phyloP scores from a whole-genome alignment of 2,888 invertebrate genomes.

The Thymelicus lineola region DNA sequence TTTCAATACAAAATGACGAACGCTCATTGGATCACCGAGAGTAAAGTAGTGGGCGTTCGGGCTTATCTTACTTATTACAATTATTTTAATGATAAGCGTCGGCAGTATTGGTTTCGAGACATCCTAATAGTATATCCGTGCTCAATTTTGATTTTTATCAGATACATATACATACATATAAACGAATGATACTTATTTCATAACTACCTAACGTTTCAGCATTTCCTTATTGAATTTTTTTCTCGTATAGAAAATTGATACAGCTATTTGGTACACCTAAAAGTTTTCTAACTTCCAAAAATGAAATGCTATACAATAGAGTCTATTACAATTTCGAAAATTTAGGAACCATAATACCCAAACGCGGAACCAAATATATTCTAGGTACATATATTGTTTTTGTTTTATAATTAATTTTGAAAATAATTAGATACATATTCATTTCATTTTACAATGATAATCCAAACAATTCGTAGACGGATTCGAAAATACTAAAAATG shows the following conservation, averaged over 20 bases:
- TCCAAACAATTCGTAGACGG: conserved; percentile 83
- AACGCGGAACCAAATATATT: conserved; percentile 81
- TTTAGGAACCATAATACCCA: conserved; percentile 86
- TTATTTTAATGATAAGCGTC: conserved; percentile 68
- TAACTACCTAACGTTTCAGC: conserved; percentile 78
- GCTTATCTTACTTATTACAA: conserved; percentile 67
- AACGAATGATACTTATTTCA: conserved; percentile 78
- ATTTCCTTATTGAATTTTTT: conserved; percentile 75
- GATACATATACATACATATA: conserved; percentile 52
- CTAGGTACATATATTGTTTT: conserved; percentile 74
- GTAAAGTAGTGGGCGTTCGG: conserved; percentile 57
- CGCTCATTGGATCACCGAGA: conserved; percentile 51
- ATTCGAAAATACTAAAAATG: conserved; percentile 77
- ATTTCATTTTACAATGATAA: conserved; percentile 72
- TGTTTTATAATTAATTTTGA: conserved; percentile 80
- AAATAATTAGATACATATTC: conserved; percentile 75
- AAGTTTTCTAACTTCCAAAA: conserved; percentile 80
- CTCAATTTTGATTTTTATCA: conserved; percentile 75
- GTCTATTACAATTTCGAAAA: conserved; percentile 85
- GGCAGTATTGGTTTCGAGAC: conserved; percentile 79
- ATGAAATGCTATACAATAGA: conserved; percentile 83
- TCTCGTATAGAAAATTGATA: conserved; percentile 83
- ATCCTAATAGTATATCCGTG: conserved; percentile 82
- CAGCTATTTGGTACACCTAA: conserved; percentile 84
- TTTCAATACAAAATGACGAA: conserved; percentile 74